Evolutionary conservation across 2,113 vertebrate species (phyloP).

Genomic region (Elanoides forficatus): DNA sequence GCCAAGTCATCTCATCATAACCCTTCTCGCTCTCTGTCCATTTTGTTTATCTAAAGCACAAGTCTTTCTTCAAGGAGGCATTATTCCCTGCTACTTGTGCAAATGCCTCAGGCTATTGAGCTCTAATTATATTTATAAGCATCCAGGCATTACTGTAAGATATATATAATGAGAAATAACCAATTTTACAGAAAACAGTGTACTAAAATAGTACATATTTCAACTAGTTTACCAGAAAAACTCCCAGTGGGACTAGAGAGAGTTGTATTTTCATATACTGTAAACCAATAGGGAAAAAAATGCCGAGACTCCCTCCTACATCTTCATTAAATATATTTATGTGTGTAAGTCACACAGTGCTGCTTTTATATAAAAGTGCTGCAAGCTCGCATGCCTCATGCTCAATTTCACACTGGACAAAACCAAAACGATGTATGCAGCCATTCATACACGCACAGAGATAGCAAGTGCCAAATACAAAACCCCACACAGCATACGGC

Average conservation of each 20-base stretch:
- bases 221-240: not conserved
- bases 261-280: not conserved
- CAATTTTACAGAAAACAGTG: not conserved
- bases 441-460: not conserved
- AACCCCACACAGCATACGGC: not conserved
- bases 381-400: not conserved
- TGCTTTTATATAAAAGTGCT: not conserved
- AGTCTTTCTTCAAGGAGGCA: not conserved
- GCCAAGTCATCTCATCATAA: not conserved
- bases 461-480: not conserved
- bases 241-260: not conserved
- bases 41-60: not conserved
- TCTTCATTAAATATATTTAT: slow-evolving; percentile 27
- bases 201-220: not conserved
- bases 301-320: not conserved
- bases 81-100: not conserved
- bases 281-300: not conserved
- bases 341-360: not conserved
- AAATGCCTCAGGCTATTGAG: not conserved
- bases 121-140: not conserved
- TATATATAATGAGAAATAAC: not conserved
- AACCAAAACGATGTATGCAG: not conserved
- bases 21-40: not conserved
- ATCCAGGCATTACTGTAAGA: not conserved
- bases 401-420: not conserved